Percentiles rank a stretch among this genome's conserved stretches.
These are phyloP conservation scores for Lysandra coridon DNA, from an alignment of 2,888 invertebrate species.

Conservation along the genomic window DNA sequence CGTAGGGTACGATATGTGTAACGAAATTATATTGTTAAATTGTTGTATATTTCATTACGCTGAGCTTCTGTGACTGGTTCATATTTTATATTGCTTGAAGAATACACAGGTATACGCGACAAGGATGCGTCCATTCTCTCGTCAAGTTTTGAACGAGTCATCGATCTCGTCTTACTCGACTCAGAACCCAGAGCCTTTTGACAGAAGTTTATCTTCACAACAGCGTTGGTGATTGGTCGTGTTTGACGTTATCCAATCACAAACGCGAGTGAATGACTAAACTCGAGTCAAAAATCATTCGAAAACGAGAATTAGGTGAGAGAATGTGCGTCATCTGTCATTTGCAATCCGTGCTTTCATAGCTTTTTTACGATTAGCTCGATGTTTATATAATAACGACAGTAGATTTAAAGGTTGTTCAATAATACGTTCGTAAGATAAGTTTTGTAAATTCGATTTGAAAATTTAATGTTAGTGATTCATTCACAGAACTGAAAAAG, in stretches of 20 bases:
- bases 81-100: conserved; percentile 37
- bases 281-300: neutral
- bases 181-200: neutral
- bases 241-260: neutral
- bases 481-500: conserved; percentile 80
- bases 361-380: conserved; percentile 60
- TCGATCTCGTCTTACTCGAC: neutral
- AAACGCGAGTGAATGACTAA: neutral
- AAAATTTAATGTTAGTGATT: conserved; percentile 71
- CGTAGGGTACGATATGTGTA: conserved; percentile 60
- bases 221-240: neutral
- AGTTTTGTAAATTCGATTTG: conserved; percentile 57
- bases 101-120: conserved; percentile 36
- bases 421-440: conserved; percentile 40
- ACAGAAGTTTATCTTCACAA: neutral
- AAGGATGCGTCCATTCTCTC: conserved; percentile 25
- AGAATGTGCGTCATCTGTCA: neutral
- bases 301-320: neutral
- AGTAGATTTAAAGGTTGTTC: conserved; percentile 39
- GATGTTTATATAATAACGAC: conserved; percentile 42
- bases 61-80: conserved; percentile 39
- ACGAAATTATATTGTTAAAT: conserved; percentile 49
- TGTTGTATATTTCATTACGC: conserved; percentile 61
- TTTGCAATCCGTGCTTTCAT: conserved; percentile 58
- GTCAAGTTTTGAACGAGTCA: neutral